phyloP scores from a whole-genome alignment of 2,888 invertebrate species.

The Cerastoderma edule region DNA sequence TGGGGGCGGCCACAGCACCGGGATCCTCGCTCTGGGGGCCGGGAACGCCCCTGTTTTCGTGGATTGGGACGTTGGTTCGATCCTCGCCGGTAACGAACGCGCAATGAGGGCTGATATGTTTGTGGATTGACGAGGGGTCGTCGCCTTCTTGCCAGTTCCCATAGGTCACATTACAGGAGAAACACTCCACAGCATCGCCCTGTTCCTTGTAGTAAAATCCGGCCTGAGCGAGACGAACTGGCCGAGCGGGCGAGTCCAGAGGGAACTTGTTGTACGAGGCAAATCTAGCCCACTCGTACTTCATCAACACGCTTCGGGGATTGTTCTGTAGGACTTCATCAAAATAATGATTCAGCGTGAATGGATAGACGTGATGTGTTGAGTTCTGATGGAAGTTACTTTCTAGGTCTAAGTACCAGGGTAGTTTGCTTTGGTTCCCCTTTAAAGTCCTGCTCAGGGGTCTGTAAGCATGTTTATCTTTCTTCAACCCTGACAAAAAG shows the following conservation, averaged over 20 bases:
- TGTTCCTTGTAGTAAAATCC: conserved; percentile 28
- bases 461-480: too few species aligned
- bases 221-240: conserved; percentile 18
- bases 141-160: conserved; percentile 25
- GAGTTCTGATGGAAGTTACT: too few species aligned
- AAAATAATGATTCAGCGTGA: conserved; percentile 7
- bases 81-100: not conserved
- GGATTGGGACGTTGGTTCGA: conserved; percentile 13
- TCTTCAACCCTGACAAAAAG: too few species aligned
- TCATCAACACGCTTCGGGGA: conserved; percentile 1
- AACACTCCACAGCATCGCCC: conserved; percentile 25
- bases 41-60: not conserved
- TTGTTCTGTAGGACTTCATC: conserved; percentile 9
- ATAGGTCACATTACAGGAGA: conserved; percentile 17
- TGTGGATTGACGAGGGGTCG: conserved; percentile 13
- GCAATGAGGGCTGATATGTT: conserved; percentile 9
- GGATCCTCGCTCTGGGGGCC: not conserved
- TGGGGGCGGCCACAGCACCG: not conserved
- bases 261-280: conserved; percentile 25
- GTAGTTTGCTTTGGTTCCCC: not conserved
- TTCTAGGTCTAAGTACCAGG: conserved; percentile 8
- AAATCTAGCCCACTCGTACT: conserved; percentile 27
- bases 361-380: conserved; percentile 19
- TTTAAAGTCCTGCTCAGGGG: too few species aligned
- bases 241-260: not conserved